Conservation (phyloP, 2,797 vertebrate species). For the Sebastes kiyomatsui region DNA sequence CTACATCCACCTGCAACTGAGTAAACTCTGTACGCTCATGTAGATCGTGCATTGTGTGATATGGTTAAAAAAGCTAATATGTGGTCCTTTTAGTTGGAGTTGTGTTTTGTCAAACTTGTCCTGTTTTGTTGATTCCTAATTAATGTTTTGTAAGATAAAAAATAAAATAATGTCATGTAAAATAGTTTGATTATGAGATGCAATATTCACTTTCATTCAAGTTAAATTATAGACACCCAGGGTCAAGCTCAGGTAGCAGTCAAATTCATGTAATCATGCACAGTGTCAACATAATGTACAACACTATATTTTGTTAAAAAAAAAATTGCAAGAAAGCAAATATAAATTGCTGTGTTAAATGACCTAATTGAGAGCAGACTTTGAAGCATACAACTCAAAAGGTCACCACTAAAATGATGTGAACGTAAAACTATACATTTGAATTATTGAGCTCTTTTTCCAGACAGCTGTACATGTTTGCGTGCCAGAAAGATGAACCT, state of each 20-base stretch:
- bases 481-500: constrained; percentile 35
- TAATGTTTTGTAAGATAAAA: not conserved
- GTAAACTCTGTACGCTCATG: too few relatives aligned
- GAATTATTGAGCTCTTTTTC: not conserved
- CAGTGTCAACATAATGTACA: not conserved
- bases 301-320: not conserved
- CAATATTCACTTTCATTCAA: not conserved
- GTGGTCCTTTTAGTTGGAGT: not conserved
- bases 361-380: not conserved
- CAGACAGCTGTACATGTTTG: constrained; percentile 19
- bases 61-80: not conserved
- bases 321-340: not conserved
- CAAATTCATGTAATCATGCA: not conserved
- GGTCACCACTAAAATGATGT: not conserved
- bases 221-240: not conserved
- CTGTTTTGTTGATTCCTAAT: not conserved
- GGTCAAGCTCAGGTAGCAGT: not conserved
- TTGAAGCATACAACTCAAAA: not conserved
- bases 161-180: not conserved
- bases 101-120: not conserved
- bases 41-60: too few relatives aligned
- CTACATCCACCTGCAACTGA: too few relatives aligned
- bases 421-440: not conserved
- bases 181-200: not conserved
- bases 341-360: not conserved